These are phyloP conservation scores for Dugesia japonica DNA, from an alignment of 2,888 invertebrate species.

Conservation along the genomic window DNA sequence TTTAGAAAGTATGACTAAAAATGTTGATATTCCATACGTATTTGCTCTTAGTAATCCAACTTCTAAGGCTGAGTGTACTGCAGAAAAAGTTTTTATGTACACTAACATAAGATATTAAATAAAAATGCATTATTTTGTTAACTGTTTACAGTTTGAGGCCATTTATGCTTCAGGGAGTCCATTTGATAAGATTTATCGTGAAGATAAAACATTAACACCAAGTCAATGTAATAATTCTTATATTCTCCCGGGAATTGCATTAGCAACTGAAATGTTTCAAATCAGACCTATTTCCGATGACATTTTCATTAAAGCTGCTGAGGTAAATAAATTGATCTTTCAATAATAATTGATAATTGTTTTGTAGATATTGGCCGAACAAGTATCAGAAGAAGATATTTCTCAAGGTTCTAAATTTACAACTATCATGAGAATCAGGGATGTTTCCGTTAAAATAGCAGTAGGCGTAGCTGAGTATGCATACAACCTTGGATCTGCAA, in stretches of 20 bases:
- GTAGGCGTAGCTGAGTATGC: conserved; percentile 64
- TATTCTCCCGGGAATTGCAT: conserved; percentile 39
- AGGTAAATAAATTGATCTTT: no score
- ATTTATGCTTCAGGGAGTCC: conserved; percentile 91
- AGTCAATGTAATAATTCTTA: conserved; percentile 64
- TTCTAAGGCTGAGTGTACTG: conserved; percentile 90
- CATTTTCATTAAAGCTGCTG: conserved; percentile 23
- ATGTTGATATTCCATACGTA: conserved; percentile 71
- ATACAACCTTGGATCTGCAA: conserved; percentile 53
- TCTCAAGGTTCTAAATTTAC: conserved; percentile 75
- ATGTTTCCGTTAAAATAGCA: conserved; percentile 74
- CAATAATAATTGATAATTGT: no score
- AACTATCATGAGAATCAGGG: conserved; percentile 64
- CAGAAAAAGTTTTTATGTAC: conserved; percentile 75
- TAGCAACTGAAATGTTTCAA: conserved; percentile 12
- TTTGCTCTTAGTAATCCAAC: conserved; percentile 97
- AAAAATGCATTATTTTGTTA: no score
- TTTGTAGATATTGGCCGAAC: conserved; percentile 61
- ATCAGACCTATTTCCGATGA: conserved; percentile 11
- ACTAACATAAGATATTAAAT: conserved; percentile 68
- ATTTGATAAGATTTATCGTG: conserved; percentile 65
- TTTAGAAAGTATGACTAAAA: conserved; percentile 65
- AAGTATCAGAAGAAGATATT: conserved; percentile 66
- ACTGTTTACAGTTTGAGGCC: conserved; percentile 60
- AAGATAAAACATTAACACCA: conserved; percentile 65